These are phyloP conservation scores for Agrotis ipsilon DNA, from an alignment of 2,888 invertebrate genomes.

Conservation along the genomic window DNA sequence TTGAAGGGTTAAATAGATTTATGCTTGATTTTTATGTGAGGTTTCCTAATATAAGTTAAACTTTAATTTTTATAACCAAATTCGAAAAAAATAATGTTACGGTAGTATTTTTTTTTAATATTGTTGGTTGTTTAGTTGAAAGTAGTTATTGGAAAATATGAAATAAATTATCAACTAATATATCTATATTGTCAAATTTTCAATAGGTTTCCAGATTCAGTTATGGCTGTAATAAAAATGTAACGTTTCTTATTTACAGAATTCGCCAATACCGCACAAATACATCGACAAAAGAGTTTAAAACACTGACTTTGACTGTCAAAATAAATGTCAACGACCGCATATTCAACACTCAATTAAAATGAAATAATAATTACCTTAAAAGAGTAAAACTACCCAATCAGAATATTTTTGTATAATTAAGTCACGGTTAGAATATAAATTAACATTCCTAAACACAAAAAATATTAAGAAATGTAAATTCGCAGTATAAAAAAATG, in stretches of 20 bases:
- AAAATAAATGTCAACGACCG: constrained; percentile 23
- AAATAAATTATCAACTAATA: not conserved
- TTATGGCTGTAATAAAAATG: too few relatives aligned
- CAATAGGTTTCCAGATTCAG: not conserved
- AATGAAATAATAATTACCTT: constrained; percentile 17
- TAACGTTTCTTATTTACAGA: too few relatives aligned
- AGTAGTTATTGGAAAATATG: not conserved
- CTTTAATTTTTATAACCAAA: too few relatives aligned
- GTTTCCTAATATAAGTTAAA: too few relatives aligned
- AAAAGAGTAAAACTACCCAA: constrained; percentile 18
- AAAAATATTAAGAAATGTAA: not conserved
- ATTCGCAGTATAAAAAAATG: not conserved
- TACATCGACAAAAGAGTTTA: not conserved
- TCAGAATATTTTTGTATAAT: constrained; percentile 34
- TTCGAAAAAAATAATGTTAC: too few relatives aligned
- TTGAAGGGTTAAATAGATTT: not conserved
- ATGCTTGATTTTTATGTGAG: not conserved
- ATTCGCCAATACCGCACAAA: not conserved
- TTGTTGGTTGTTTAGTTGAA: not conserved
- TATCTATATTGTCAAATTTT: not conserved
- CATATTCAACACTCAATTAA: constrained; percentile 16
- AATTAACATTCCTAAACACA: constrained; percentile 17
- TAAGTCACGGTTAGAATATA: constrained; percentile 11
- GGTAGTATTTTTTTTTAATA: not conserved
- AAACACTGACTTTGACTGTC: not conserved